Conservation (phyloP, 2,888 invertebrate genomes). For the Drosophila longiperda region DNA sequence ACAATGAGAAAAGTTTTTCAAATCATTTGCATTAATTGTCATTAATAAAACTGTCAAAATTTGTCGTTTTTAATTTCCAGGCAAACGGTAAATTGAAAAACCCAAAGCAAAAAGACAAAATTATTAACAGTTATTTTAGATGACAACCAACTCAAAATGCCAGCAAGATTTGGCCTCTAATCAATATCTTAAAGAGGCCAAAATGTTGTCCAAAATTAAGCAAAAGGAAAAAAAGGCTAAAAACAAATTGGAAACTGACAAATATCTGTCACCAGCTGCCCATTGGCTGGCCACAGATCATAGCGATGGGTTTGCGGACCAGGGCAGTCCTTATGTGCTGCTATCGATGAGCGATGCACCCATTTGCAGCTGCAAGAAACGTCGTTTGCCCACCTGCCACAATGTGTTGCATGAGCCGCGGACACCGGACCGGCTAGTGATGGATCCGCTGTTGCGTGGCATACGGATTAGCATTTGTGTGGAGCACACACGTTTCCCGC, state of each 20-base stretch:
- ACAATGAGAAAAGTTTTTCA: background rate
- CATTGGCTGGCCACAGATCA: constrained; percentile 21
- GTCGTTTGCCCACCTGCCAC: constrained; percentile 42
- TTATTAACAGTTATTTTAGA: constrained; percentile 18
- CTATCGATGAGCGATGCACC: constrained; percentile 31
- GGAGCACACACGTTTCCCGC: constrained; percentile 76
- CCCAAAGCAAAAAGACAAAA: background rate
- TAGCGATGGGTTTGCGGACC: background rate
- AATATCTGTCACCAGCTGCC: background rate
- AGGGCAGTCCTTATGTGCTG: constrained; percentile 41
- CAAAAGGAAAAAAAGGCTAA: background rate
- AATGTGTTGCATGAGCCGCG: constrained; percentile 40
- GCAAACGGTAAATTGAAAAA: constrained; percentile 28
- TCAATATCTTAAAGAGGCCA: constrained; percentile 39
- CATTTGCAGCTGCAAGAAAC: background rate
- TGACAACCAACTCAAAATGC: constrained; percentile 45
- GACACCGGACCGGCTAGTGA: background rate
- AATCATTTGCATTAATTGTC: constrained; percentile 34
- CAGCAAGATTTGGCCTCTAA: constrained; percentile 30
- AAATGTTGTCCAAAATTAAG: constrained; percentile 25
- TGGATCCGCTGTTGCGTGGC: constrained; percentile 44
- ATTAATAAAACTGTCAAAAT: constrained; percentile 37
- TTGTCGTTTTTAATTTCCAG: constrained; percentile 23
- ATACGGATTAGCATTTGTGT: constrained; percentile 79
- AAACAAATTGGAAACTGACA: background rate